Evolutionary conservation across 2,113 vertebrate species (phyloP), one percentile per base, ranked within the genome.

Genomic region (Mionectes macconnelli): DNA sequence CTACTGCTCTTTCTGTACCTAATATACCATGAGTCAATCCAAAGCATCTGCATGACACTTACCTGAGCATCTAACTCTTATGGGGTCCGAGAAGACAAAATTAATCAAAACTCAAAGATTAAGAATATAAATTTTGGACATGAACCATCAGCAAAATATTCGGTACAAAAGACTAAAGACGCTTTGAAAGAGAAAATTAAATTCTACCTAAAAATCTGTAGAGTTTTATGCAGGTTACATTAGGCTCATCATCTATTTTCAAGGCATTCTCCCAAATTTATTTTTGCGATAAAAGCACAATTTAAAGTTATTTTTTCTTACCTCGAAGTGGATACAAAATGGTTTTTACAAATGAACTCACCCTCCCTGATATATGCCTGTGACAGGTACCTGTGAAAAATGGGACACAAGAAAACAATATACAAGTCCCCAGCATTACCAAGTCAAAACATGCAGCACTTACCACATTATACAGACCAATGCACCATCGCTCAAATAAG

Each of bases 401-500:
- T 12, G 30, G 42, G 88, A 96, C 78, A 83, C 39, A 62, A n/a
- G 87, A 89, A 87, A 97, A 75, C 56, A 93, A 66, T 44, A 93
- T 20, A 18, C 20, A 16, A 57, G 64, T 49, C 31, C 76, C 50
- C 72, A 83, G 52, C 17, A 81, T 45, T 57, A 66, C 79, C 89
- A 93, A 87, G 70, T 40, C 27, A 87, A 94, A 90, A 77, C 3
- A 31, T 5, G 37, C 37, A 89, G 94, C 78, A 98, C 99, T 99
- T 98, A 99, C 99, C 99, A 99, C 99, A 5, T 99, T 99, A 97
- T 99, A 99, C 75, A 99, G 97, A 95, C 99, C 99, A 40, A 99
- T 99, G 97, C 99, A 99, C 99, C 99, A 99, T 59, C 99, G 98
- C 88, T 99, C 99, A 98, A 99, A 99, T 49, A 99, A 98, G 98